Evolutionary conservation across 1,140 invertebrate species (phyloP), one percentile per base, ranked within the genome.

Genomic region (Heliothis subflexa): DNA sequence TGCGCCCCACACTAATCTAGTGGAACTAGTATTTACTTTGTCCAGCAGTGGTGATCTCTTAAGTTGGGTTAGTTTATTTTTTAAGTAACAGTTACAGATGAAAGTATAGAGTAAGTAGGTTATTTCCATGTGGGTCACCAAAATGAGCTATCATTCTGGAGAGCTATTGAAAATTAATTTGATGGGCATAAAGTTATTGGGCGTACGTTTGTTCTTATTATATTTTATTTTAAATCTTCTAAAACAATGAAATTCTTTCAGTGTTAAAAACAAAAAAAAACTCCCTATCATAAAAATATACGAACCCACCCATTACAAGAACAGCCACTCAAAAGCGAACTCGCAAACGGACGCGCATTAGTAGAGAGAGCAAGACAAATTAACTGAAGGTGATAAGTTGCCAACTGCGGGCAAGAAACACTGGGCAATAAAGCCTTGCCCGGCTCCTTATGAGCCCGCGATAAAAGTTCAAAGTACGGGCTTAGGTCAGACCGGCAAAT

Each of bases 1-100:
- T 78, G 73, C 49, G 54, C 40, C 66, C 33, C 72, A 68, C 55
- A 66, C 71, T 81, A 78, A 84, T 84, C 80, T 79, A 68, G 50
- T 81, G 76, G 81, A 80, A 80, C 84, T 80, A n/a, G 78, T 79
- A 78, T 81, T 72, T 79, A 47, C 11, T 3, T 18, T 64, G 40
- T 47, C 16, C 21, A n/a, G 18, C 54, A 1, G 4, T 12, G 11
- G 55, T 16, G n/a, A 25, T 28, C 55, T 28, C 9, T 59, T 59
- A 25, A 4, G 55, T 25, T 25, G 2, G 1, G 18, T 16, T 3
- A 3, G n/a, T 54, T 21, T 10, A 11, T 55, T 21, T 59, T 40
- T 5, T 5, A 33, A 7, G 3, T 33, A 33, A 7, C 21, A 1
- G 21, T 33, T 33, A 33, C 0, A 0, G 33, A 40, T 40, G 33